These are phyloP conservation scores for Minunthozetes semirufus DNA, from an alignment of 2,888 invertebrate species.

Conservation along the genomic window DNA sequence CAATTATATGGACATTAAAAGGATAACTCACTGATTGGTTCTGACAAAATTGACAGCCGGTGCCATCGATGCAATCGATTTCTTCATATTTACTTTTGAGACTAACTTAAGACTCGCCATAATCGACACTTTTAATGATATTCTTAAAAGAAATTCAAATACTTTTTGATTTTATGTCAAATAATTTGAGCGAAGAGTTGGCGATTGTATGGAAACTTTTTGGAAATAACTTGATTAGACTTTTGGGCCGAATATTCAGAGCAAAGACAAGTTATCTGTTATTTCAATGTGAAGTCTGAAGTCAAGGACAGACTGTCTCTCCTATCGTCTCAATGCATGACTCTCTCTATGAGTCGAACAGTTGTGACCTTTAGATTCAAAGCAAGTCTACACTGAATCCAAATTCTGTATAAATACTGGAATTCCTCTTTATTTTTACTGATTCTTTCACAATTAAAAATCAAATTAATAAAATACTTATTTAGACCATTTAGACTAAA, in stretches of 20 bases:
- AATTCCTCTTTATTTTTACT: no score
- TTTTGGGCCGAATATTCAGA: background rate
- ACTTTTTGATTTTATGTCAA: no score
- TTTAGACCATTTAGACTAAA: no score
- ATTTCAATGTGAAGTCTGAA: background rate
- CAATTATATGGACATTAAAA: no score
- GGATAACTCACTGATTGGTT: constrained; percentile 6
- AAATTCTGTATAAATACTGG: no score
- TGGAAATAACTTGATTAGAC: background rate
- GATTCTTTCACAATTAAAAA: no score
- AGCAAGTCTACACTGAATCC: background rate
- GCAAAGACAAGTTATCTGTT: background rate
- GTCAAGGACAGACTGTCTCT: constrained; percentile 12
- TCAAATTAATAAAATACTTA: no score
- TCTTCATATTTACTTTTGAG: background rate
- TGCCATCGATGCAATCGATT: background rate
- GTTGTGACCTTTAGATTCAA: background rate
- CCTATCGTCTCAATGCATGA: background rate
- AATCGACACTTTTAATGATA: background rate
- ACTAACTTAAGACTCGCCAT: constrained; percentile 24
- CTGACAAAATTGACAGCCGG: background rate
- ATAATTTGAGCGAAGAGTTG: background rate
- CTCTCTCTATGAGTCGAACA: background rate
- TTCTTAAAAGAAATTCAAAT: no score
- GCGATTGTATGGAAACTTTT: background rate